Evolutionary conservation across 2,113 vertebrate genomes (phyloP), one percentile per base, ranked within the genome.

Genomic region (Nerophis ophidion): DNA sequence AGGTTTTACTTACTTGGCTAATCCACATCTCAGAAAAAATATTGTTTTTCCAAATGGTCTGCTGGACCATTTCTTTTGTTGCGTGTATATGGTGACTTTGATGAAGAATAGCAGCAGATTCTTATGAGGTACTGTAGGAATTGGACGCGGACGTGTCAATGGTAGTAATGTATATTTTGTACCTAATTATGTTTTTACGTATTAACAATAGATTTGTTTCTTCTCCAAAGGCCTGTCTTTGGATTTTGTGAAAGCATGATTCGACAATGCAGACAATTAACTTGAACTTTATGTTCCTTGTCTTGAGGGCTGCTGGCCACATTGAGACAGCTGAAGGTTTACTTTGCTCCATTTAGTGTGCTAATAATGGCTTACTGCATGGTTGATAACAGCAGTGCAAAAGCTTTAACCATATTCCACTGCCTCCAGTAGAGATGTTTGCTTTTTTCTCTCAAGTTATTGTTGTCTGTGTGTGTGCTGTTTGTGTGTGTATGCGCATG

Each of bases 321-420:
- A 57, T 4, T 8, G 61, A 65, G 74, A 81, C 83, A 84, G 81
- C 79, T 77, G 76, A 63, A 80, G 74, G 77, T 83, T 86, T 77
- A 84, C 75, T 85, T 83, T 82, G 77, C 81, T 74, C 81, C 68
- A 73, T 81, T 85, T 72, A 72, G 74, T 71, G 78, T 52, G 56
- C 72, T 72, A 77, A 78, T 80, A 82, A 72, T 68, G 71, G 77
- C 81, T 82, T 26, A 26, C 26, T 26, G 26, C 82, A 71, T 68
- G 70, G 79, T 81, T 70, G 79, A 81, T 74, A 80, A 70, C 73
- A 14, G 64, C 63, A n/a, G 62, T 13, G 35, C 70, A 40, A 48
- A 68, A 63, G 55, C 80, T 79, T 84, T 84, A 82, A 88, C 84
- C 86, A 83, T 85, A 85, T 84, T 80, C 75, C 64, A 60, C 66